Conservation (phyloP, 2,888 invertebrate species). For the Morpho achilles region DNA sequence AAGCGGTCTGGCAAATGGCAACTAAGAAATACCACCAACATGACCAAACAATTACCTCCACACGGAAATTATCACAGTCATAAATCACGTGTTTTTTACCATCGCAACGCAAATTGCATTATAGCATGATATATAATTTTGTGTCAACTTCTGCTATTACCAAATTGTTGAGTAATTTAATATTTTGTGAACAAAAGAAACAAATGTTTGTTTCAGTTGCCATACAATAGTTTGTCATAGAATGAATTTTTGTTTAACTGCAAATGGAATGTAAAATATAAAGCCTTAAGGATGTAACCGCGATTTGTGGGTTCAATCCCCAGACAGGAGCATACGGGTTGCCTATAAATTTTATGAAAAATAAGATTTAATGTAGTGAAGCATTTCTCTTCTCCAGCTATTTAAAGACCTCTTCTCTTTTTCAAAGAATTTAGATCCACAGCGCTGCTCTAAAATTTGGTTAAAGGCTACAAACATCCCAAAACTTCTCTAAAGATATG, state of each 20-base stretch:
- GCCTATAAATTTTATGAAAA: no score
- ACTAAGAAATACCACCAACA: constrained; percentile 32
- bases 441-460: no score
- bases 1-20: not conserved
- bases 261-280: not conserved
- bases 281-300: no score
- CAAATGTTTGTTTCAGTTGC: not conserved
- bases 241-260: not conserved
- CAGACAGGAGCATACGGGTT: no score
- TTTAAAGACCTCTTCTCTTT: no score
- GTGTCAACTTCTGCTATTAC: constrained; percentile 9
- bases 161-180: constrained; percentile 11
- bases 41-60: constrained; percentile 60
- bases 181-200: not conserved
- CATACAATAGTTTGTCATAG: no score
- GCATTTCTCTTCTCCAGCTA: no score
- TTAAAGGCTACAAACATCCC: no score
- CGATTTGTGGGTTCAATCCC: no score
- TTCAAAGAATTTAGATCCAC: no score
- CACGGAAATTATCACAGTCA: constrained; percentile 59
- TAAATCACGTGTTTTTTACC: constrained; percentile 45
- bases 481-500: no score
- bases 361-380: no score
- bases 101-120: constrained; percentile 19
- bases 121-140: constrained; percentile 21